A percentile compares a stretch with the other conserved stretches of the same genome.
Evolutionary conservation across 2,888 invertebrate species (phyloP).

Genomic region (Pharmacophagus antenor): DNA sequence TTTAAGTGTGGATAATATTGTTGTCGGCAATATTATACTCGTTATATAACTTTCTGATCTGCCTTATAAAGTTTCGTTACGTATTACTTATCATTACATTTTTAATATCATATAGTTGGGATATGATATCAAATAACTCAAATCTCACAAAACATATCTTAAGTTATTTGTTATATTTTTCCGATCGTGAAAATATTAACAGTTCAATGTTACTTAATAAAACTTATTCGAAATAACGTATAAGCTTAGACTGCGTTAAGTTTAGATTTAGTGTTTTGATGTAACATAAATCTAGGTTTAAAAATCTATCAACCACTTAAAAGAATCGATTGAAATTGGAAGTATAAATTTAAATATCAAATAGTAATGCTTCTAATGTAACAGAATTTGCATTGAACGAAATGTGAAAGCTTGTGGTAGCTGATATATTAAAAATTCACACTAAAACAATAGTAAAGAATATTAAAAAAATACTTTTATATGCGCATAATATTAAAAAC

Average conservation of each 20-base stretch:
- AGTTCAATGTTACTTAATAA: neutral
- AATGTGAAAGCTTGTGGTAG: neutral
- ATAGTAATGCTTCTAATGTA: neutral
- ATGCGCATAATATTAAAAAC: slow-evolving; percentile 27
- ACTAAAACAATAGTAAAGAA: neutral
- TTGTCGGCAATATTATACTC: too few species aligned
- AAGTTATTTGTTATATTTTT: too few species aligned
- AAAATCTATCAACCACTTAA: neutral
- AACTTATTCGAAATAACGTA: neutral
- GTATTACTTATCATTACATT: too few species aligned
- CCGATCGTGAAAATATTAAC: neutral
- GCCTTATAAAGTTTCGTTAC: too few species aligned
- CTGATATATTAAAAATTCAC: slow-evolving; percentile 21
- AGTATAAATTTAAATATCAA: neutral
- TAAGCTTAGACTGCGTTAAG: neutral
- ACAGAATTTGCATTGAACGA: neutral
- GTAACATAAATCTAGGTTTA: neutral
- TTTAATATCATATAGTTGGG: too few species aligned
- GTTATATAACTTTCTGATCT: too few species aligned
- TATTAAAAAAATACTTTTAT: slow-evolving; percentile 27
- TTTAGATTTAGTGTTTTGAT: neutral
- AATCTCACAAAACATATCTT: too few species aligned
- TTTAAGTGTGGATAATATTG: too few species aligned
- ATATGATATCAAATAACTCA: too few species aligned
- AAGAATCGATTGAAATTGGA: neutral